Conservation (phyloP, 1,140 invertebrate genomes). For the Mamestra configurata region DNA sequence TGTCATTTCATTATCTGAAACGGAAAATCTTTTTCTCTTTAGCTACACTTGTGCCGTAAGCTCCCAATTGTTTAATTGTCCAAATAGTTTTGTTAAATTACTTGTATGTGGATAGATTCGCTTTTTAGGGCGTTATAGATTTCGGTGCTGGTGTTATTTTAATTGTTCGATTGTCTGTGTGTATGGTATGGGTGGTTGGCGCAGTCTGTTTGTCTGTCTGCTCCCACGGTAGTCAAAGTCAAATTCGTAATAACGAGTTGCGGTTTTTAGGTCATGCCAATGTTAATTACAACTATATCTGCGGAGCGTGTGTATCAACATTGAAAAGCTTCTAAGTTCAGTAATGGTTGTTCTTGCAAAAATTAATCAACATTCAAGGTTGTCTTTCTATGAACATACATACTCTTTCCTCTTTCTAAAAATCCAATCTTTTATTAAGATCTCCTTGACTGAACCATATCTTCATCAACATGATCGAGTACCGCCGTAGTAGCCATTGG, state of each 20-base stretch:
- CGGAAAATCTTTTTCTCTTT: slow-evolving; percentile 86
- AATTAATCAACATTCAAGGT: not conserved
- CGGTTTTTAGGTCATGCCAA: slow-evolving; percentile 46
- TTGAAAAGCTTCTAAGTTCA: slow-evolving; percentile 5
- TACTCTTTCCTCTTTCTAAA: not conserved
- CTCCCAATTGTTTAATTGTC: slow-evolving; percentile 85
- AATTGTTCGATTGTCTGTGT: slow-evolving; percentile 42
- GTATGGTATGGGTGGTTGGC: not conserved
- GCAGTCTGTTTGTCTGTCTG: slow-evolving; percentile 40
- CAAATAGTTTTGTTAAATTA: slow-evolving; percentile 68
- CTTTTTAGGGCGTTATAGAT: slow-evolving; percentile 48
- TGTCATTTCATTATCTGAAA: slow-evolving; percentile 87
- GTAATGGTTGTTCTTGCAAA: not conserved
- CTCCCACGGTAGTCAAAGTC: slow-evolving; percentile 54
- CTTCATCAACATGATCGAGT: not conserved
- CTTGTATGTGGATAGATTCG: slow-evolving; percentile 63
- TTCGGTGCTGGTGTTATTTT: slow-evolving; percentile 37
- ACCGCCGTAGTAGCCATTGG: not conserved
- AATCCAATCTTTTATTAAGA: not conserved
- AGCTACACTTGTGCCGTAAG: slow-evolving; percentile 73
- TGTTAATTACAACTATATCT: slow-evolving; percentile 44
- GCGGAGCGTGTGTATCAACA: slow-evolving; percentile 2
- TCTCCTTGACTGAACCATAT: not conserved
- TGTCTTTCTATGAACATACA: not conserved
- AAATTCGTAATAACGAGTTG: slow-evolving; percentile 43